Evolutionary conservation across 2,797 vertebrate species (phyloP).

Genomic region (Coendou prehensilis): DNA sequence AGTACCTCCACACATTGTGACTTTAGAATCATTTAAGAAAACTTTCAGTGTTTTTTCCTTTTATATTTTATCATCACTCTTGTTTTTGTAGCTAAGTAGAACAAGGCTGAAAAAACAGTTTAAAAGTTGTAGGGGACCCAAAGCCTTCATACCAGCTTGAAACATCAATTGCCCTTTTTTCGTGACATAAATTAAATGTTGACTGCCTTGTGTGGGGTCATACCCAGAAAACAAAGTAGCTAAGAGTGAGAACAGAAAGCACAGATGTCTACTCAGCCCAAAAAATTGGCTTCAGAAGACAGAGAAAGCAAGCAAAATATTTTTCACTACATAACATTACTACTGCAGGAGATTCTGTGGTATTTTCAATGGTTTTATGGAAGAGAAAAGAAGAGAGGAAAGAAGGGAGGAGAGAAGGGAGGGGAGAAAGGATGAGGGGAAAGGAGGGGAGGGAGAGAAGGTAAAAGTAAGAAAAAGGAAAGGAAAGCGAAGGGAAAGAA

Average conservation of each 20-base stretch:
- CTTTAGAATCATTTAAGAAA: constrained; percentile 63
- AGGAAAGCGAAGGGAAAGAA: neutral
- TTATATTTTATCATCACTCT: constrained; percentile 30
- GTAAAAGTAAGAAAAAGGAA: neutral
- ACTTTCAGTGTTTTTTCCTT: neutral
- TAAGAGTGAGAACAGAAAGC: neutral
- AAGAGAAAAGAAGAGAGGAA: neutral
- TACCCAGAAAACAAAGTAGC: neutral
- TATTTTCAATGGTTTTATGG: neutral
- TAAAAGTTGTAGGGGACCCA: neutral
- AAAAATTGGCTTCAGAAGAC: neutral
- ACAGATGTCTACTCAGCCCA: neutral
- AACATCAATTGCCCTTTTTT: neutral
- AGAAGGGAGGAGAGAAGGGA: neutral
- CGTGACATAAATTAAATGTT: constrained; percentile 19
- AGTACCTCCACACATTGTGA: neutral
- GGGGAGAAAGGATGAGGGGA: neutral
- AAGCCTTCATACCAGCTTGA: neutral
- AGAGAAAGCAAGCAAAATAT: neutral
- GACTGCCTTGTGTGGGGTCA: neutral
- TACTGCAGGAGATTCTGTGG: neutral
- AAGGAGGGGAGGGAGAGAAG: neutral
- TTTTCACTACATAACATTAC: neutral
- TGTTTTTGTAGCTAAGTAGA: neutral
- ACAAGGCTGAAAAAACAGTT: neutral